These are phyloP conservation scores for Linnaemya vulpina DNA, from an alignment of 2,888 invertebrate genomes.

Conservation along the genomic window DNA sequence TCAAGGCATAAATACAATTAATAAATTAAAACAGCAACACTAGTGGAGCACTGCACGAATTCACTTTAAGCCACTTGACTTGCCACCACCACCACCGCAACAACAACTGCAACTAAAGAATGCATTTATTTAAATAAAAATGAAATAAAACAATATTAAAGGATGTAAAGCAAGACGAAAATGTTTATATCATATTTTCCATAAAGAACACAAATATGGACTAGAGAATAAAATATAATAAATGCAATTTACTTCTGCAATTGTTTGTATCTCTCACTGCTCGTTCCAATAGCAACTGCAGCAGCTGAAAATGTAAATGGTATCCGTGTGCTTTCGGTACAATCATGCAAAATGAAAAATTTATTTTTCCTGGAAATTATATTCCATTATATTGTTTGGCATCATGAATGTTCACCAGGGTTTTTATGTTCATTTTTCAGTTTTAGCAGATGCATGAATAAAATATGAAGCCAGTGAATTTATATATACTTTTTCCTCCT, in stretches of 20 bases:
- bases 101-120: slow-evolving; percentile 18
- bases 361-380: slow-evolving; percentile 1
- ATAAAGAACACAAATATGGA: slow-evolving; percentile 2
- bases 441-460: slow-evolving; percentile 25
- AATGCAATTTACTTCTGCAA: slow-evolving; percentile 21
- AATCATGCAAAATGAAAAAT: neutral
- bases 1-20: too few species aligned
- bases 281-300: slow-evolving; percentile 31
- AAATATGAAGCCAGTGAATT: slow-evolving; percentile 34
- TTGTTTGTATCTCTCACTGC: neutral
- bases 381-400: slow-evolving; percentile 5
- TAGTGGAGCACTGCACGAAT: neutral
- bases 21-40: neutral
- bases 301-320: slow-evolving; percentile 24
- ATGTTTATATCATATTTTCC: neutral
- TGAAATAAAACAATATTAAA: neutral
- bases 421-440: neutral
- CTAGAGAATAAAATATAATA: slow-evolving; percentile 33
- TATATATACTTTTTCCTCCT: neutral
- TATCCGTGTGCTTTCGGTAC: neutral
- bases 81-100: too few species aligned
- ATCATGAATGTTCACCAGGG: slow-evolving; percentile 35
- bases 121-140: slow-evolving; percentile 8
- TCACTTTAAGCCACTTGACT: slow-evolving; percentile 42
- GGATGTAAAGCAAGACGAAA: neutral